These are phyloP conservation scores for Clarias platycephalus DNA, from an alignment of 2,797 vertebrate genomes.

Conservation along the genomic window DNA sequence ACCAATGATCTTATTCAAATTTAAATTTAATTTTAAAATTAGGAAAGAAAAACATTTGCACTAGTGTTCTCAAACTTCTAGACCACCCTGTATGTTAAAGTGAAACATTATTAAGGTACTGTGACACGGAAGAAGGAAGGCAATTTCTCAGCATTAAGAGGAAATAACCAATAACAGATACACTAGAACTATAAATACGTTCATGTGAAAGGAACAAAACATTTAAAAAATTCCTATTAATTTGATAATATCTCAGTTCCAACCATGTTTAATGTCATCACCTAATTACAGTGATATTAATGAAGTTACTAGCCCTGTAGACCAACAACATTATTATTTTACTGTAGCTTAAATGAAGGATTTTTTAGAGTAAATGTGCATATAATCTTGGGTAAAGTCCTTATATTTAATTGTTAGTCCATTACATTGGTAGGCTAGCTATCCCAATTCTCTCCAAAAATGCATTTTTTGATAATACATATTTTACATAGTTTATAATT, in stretches of 20 bases:
- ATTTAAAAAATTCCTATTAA: not conserved
- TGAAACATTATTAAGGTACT: not conserved
- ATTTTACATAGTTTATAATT: too few relatives aligned
- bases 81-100: too few relatives aligned
- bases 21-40: too few relatives aligned
- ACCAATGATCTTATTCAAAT: not conserved
- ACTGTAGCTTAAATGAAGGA: not conserved
- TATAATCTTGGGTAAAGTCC: not conserved
- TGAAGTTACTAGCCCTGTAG: too few relatives aligned
- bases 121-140: not conserved
- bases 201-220: not conserved
- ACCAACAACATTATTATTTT: not conserved
- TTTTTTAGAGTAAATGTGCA: not conserved
- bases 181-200: not conserved
- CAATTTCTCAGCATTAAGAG: not conserved
- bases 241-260: not conserved
- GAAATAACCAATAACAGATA: not conserved
- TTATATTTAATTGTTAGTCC: not conserved
- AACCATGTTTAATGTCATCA: not conserved
- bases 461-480: not conserved
- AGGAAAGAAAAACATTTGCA: not conserved
- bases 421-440: not conserved
- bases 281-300: slow-evolving; percentile 2
- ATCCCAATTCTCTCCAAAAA: not conserved
- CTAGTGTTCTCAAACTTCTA: not conserved